Evolutionary conservation across 2,113 vertebrate genomes (phyloP), one percentile per base, ranked within the genome.

Genomic region (Dolichotis patagonum): DNA sequence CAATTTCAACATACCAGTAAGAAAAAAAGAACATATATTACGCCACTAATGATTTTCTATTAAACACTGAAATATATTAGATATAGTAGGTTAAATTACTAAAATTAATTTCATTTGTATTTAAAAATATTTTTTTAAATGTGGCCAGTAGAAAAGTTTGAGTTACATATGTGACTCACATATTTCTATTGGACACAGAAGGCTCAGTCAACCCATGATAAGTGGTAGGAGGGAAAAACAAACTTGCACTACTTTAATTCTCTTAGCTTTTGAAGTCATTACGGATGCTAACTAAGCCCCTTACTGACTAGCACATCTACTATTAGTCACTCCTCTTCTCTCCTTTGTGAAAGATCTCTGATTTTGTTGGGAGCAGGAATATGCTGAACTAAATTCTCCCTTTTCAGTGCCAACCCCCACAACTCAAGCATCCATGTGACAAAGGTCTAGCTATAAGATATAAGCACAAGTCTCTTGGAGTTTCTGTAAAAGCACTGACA

Each of bases 71-170:
- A 94, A 94, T 89, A 89, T 67, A 86, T 58, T 46, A 16, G 65
- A 78, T 38, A 86, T 49, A 69, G 10, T n/a, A 28, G 73, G 9
- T 58, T 77, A 94, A 80, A 86, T 54, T 84, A 69, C 41, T 84
- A 46, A 93, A 83, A 88, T 73, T 24, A 52, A 89, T 30, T 73
- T 90, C 17, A 83, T 2, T 14, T 12, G 19, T 85, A 56, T 75
- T 78, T 75, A 7, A 80, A 80, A 80, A 41, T 69, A 93, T 43
- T 78, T 71, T 78, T 38, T 19, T 10, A 69, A 83, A 84, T 41
- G 28, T 78, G 82, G 67, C 83, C 86, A 54, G 82, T 22, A 93
- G 87, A 91, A 84, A 85, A 85, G 26, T 41, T 54, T 81, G 46
- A 75, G 30, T 77, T 13, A 17, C 32, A 11, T 75, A 49, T 60